These are phyloP conservation scores for Andrena cerasifolii DNA, from an alignment of 1,140 invertebrate species.

Conservation along the genomic window DNA sequence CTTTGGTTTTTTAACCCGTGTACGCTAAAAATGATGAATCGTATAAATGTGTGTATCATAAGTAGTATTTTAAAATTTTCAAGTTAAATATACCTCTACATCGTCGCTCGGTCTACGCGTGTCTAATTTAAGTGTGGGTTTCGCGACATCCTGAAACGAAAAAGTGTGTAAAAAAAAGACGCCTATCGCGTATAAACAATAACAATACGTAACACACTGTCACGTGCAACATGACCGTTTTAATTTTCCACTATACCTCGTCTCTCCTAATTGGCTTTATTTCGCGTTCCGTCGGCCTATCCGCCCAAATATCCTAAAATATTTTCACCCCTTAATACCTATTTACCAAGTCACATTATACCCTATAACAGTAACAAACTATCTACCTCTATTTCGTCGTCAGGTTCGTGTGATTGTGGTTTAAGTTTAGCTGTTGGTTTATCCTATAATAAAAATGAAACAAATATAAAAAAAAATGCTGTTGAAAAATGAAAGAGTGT, in stretches of 20 bases:
- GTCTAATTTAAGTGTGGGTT: background rate
- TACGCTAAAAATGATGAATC: background rate
- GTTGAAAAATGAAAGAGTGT: background rate
- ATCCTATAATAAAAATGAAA: constrained; percentile 42
- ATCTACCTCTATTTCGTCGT: constrained; percentile 38
- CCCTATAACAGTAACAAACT: background rate
- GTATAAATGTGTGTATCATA: too few relatives aligned
- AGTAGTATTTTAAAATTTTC: too few relatives aligned
- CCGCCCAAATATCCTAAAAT: constrained; percentile 12
- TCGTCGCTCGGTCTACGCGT: background rate
- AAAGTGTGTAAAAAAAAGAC: constrained; percentile 1
- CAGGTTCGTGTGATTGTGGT: constrained; percentile 19
- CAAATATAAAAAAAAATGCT: background rate
- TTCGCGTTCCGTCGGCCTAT: background rate
- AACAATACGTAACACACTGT: background rate
- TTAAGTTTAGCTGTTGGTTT: constrained; percentile 10
- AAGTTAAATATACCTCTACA: background rate
- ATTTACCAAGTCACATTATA: background rate
- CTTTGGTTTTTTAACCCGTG: background rate
- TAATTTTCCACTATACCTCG: background rate
- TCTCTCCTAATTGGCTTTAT: background rate
- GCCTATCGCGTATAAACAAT: background rate
- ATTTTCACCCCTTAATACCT: background rate
- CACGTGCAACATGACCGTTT: background rate
- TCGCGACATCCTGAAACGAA: background rate